Evolutionary conservation across 2,113 vertebrate species (phyloP).

Genomic region (Xiphorhynchus elegans): DNA sequence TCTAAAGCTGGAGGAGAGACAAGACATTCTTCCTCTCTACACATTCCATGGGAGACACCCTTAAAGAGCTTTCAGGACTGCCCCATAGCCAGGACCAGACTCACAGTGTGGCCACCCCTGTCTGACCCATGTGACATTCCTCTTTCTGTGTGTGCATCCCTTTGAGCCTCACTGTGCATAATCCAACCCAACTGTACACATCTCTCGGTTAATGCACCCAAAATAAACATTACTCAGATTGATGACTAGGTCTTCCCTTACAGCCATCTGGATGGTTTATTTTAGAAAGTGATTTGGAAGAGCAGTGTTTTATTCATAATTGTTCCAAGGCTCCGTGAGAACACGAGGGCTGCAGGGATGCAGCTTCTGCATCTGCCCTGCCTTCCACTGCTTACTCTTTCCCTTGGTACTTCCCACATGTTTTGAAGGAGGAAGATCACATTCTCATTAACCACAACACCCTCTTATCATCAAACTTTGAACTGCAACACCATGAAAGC

Average conservation of each 20-base stretch:
- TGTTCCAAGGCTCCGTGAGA: fast-evolving
- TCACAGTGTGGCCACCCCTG: fast-evolving
- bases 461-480: not conserved
- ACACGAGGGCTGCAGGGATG: not conserved
- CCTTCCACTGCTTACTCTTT: not conserved
- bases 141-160: not conserved
- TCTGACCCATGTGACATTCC: not conserved
- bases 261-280: conserved; percentile 46
- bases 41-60: not conserved
- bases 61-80: not conserved
- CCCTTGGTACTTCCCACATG: not conserved
- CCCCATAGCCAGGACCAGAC: not conserved
- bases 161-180: not conserved
- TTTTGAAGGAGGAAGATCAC: not conserved
- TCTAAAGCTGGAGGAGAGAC: not conserved
- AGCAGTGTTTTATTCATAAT: not conserved
- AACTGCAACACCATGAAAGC: not conserved
- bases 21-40: not conserved
- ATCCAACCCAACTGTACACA: not conserved
- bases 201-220: not conserved
- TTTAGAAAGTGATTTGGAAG: conserved; percentile 29
- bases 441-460: not conserved
- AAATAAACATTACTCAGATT: conserved; percentile 39
- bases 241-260: conserved; percentile 1
- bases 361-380: not conserved